Conservation (phyloP, 2,797 vertebrate genomes). For the Hippocampus kuda region DNA sequence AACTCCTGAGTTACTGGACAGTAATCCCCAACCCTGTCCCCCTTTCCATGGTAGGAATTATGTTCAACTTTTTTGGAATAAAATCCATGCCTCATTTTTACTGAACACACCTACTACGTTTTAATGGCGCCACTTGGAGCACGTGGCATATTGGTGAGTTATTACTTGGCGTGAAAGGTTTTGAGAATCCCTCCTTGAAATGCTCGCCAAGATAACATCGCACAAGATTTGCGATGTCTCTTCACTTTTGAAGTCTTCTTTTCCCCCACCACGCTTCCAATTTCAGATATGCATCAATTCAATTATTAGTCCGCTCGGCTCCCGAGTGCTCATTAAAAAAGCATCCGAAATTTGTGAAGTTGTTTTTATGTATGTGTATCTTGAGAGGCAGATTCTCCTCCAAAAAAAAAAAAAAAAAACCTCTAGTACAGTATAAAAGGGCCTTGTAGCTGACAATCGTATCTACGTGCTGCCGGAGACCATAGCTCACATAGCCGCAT, state of each 20-base stretch:
- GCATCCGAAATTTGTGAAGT: not conserved
- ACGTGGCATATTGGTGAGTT: no score
- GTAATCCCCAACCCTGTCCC: no score
- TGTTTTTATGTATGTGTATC: not conserved
- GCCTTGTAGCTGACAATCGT: slow-evolving; percentile 44
- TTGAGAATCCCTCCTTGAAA: not conserved
- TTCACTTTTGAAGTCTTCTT: not conserved
- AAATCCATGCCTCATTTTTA: no score
- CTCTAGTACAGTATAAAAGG: slow-evolving; percentile 25
- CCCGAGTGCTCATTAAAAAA: not conserved
- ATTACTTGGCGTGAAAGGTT: no score
- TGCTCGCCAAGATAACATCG: not conserved
- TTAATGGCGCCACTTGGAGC: no score
- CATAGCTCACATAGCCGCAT: slow-evolving; percentile 54
- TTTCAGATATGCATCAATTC: slow-evolving; percentile 1
- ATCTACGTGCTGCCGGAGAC: slow-evolving; percentile 35
- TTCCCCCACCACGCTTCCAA: not conserved
- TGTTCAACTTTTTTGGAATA: no score
- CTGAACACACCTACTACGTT: no score
- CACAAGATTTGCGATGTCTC: not conserved
- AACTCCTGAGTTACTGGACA: no score
- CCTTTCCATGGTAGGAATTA: no score
- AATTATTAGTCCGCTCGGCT: not conserved
- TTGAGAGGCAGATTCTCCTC: slow-evolving; percentile 26
- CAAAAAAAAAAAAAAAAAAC: slow-evolving; percentile 12